These are phyloP conservation scores for Stenotaenia linearis DNA, from an alignment of 2,888 invertebrate genomes.

Conservation along the genomic window DNA sequence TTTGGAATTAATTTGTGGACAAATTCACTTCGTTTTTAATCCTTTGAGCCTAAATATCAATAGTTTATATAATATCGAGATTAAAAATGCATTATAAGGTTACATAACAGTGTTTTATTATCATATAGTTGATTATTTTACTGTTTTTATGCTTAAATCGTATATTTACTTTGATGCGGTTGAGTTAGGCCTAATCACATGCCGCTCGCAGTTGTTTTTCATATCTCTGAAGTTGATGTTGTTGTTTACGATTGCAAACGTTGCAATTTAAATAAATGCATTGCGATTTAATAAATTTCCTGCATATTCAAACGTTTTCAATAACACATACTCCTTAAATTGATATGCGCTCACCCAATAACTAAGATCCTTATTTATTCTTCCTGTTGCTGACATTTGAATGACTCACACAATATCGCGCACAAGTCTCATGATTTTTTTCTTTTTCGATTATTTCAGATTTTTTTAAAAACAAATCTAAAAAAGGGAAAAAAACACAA, in stretches of 20 bases:
- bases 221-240: no score
- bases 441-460: neutral
- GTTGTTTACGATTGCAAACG: no score
- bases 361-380: neutral
- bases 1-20: neutral
- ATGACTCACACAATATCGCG: neutral
- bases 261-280: neutral
- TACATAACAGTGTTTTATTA: no score
- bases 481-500: neutral
- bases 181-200: no score
- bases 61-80: no score
- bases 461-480: neutral
- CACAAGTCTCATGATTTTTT: neutral
- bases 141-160: no score
- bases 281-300: neutral
- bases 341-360: conserved; percentile 2
- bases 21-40: no score
- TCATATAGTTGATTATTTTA: no score
- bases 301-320: neutral
- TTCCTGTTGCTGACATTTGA: neutral
- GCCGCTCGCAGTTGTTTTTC: no score
- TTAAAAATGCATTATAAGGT: no score
- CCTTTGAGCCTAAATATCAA: no score
- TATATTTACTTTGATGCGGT: no score
- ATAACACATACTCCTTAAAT: neutral